phyloP scores from a whole-genome alignment of 2,797 vertebrate species.

The Enteromius trimaculatus region DNA sequence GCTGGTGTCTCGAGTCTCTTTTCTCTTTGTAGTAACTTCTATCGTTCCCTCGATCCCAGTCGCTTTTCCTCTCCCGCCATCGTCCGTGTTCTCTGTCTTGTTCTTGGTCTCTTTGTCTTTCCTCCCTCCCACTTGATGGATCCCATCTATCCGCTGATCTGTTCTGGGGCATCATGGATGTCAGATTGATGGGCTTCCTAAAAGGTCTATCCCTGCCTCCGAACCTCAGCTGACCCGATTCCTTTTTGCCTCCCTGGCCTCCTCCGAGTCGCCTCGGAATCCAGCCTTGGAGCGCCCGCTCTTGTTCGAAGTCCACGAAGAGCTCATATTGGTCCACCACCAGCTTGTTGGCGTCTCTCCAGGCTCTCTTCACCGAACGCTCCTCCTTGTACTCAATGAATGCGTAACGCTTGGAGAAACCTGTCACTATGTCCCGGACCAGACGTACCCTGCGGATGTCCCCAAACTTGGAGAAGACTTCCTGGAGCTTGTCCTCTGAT shows the following conservation, averaged over 20 bases:
- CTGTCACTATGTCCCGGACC: conserved; percentile 90
- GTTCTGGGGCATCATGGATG: conserved; percentile 67
- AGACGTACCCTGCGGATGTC: conserved; percentile 87
- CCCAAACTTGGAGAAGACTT: conserved; percentile 91
- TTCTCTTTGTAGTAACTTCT: conserved; percentile 70
- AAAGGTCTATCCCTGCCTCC: conserved; percentile 95
- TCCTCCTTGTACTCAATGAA: conserved; percentile 95
- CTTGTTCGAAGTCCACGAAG: conserved; percentile 93
- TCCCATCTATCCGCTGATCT: conserved; percentile 66
- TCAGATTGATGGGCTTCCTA: conserved; percentile 91
- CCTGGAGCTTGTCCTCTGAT: conserved; percentile 86
- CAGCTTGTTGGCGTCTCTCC: conserved; percentile 89
- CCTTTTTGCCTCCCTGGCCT: conserved; percentile 93
- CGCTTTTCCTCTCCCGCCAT: conserved; percentile 78
- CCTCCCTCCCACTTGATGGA: conserved; percentile 66
- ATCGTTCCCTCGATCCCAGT: conserved; percentile 72
- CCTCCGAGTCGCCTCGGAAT: conserved; percentile 91
- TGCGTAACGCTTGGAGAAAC: conserved; percentile 92
- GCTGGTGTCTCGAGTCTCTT: conserved; percentile 69
- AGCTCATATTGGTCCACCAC: conserved; percentile 92
- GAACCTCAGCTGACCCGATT: conserved; percentile 94
- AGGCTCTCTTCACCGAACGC: conserved; percentile 83
- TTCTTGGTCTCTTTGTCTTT: conserved; percentile 70
- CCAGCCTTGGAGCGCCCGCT: conserved; percentile 92
- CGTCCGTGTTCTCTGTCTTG: conserved; percentile 72